These are phyloP conservation scores for Rhinophrynus dorsalis DNA, from an alignment of 2,797 vertebrate species.

Conservation along the genomic window DNA sequence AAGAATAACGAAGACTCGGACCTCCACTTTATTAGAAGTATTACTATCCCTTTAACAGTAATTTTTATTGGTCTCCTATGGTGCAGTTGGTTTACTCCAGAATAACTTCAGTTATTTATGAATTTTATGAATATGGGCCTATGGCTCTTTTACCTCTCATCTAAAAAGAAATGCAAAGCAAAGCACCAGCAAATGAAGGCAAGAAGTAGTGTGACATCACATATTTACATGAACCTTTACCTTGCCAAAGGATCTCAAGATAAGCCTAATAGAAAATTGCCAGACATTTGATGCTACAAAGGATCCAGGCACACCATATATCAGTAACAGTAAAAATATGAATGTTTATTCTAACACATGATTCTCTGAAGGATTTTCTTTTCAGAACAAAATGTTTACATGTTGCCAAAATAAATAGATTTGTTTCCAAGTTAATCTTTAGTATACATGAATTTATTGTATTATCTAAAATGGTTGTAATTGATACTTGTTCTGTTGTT, in stretches of 20 bases:
- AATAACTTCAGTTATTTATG: too few species aligned
- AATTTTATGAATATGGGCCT: too few species aligned
- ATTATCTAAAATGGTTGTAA: conserved; percentile 29
- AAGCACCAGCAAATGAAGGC: conserved; percentile 12
- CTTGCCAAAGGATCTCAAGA: conserved; percentile 37
- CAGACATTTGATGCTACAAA: conserved; percentile 38
- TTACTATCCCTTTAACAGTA: too few species aligned
- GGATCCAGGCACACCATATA: conserved; percentile 37
- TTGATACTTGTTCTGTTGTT: conserved; percentile 26
- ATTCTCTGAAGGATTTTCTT: conserved; percentile 11
- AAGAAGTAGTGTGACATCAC: conserved; percentile 29
- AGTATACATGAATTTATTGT: conserved; percentile 25
- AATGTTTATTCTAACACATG: conserved; percentile 15
- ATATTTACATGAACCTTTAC: conserved; percentile 39
- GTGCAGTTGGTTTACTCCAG: too few species aligned
- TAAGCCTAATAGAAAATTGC: conserved; percentile 29
- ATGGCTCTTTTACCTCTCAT: neutral
- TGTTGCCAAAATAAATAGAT: conserved; percentile 34
- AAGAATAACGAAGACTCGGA: too few species aligned
- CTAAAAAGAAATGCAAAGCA: neutral
- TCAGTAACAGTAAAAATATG: conserved; percentile 32
- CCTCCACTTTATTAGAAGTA: too few species aligned
- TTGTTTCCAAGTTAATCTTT: conserved; percentile 15
- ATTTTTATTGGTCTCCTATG: too few species aligned
- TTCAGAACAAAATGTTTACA: conserved; percentile 21